Evolutionary conservation across 2,113 vertebrate genomes (phyloP), one percentile per base, ranked within the genome.

Genomic region (Alectura lathami): DNA sequence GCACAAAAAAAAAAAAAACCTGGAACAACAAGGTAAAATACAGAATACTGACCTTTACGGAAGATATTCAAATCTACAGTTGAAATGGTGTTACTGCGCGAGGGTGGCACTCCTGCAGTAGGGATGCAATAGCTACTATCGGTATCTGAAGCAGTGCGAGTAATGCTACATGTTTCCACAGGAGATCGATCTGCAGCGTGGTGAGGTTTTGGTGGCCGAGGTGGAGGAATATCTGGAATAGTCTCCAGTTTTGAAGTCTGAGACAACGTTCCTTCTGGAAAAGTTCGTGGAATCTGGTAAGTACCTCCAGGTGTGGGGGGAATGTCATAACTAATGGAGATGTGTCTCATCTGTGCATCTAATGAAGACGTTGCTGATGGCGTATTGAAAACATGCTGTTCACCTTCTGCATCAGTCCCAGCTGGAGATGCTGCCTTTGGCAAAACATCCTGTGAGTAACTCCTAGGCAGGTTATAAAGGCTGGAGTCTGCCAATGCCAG

Each of bases 311-410:
- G 99, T 4, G 98, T 98, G 38, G 99, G 98, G 29, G 99, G 99
- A 97, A 99, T 98, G 97, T 99, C 99, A 2, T 99, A 99, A 97
- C 99, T 99, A 82, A 99, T 92, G 59, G 99, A 99, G 67, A 99
- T 93, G 74, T 99, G 98, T 83, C 99, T 98, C 96, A 99, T 91
- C 83, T 99, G 99, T 3, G 97, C 88, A 63, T 99, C 99, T 59
- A 99, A 54, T 0, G 98, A 98, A 22, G 98, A 97, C 13, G 98
- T 96, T 51, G 98, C 98, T 2, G 98, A 96, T 0, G 98, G 98
- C 2, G 98, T 96, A 70, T 97, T 99, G 89, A 99, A 99, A 91
- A 99, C 98, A 0, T 99, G 99, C 6, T 99, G 98, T 40, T 99
- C 99, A 76, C 96, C 97, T 4, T 98, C 98, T 3, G 95, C 78